These are phyloP conservation scores for Salmo trutta DNA, from an alignment of 2,797 vertebrate species.

Conservation along the genomic window DNA sequence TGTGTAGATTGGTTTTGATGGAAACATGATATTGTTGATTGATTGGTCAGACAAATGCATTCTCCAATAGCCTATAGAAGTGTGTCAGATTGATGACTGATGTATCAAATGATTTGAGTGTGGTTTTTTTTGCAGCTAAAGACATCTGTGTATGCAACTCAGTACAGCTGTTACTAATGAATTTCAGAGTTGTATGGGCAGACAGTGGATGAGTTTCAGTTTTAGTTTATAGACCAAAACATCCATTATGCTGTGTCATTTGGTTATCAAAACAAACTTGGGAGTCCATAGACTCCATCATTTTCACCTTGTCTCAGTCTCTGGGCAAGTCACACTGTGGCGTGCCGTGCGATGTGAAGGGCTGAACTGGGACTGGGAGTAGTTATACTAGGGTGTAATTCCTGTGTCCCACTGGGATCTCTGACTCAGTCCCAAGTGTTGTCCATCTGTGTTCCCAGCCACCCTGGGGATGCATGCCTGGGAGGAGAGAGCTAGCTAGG, in stretches of 20 bases:
- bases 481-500: conserved; percentile 2
- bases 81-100: neutral
- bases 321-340: neutral
- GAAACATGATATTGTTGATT: neutral
- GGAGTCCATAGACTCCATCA: too few relatives aligned
- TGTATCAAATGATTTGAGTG: neutral
- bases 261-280: too few relatives aligned
- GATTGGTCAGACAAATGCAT: neutral
- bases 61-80: neutral
- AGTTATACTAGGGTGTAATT: conserved; percentile 14
- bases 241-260: too few relatives aligned
- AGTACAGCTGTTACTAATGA: too few relatives aligned
- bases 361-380: conserved; percentile 3
- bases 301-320: too few relatives aligned
- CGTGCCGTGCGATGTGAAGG: conserved; percentile 29
- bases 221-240: too few relatives aligned
- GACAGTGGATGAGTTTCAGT: too few relatives aligned
- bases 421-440: conserved; percentile 56
- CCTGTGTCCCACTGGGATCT: conserved; percentile 19
- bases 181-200: too few relatives aligned
- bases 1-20: neutral
- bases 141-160: too few relatives aligned
- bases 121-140: too few relatives aligned
- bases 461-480: conserved; percentile 27
- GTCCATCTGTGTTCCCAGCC: conserved; percentile 55